phyloP scores from a whole-genome alignment of 1,140 invertebrate genomes.

The Temnothorax longispinosus region DNA sequence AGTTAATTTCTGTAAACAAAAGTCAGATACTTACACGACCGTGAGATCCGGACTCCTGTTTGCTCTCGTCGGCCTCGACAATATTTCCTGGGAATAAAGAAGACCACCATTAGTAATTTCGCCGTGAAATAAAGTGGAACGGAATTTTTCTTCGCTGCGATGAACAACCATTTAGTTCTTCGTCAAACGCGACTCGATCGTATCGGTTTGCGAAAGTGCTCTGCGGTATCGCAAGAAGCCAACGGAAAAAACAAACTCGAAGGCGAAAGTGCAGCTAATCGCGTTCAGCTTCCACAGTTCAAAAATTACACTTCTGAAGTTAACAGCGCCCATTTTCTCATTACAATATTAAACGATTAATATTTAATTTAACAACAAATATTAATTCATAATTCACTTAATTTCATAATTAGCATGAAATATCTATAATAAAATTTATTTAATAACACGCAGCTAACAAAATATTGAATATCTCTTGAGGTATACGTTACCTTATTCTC shows the following conservation, averaged over 20 bases:
- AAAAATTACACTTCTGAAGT: background rate
- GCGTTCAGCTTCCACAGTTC: background rate
- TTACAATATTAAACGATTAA: background rate
- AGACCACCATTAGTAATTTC: conserved; percentile 23
- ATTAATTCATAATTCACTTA: background rate
- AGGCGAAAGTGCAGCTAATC: conserved; percentile 28
- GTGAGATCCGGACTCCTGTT: conserved; percentile 78
- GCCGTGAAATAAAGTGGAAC: conserved; percentile 45
- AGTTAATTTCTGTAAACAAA: conserved; percentile 11
- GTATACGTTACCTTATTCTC: conserved; percentile 70
- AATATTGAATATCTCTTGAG: background rate
- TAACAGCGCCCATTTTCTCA: background rate
- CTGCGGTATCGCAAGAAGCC: conserved; percentile 6
- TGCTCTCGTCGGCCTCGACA: conserved; percentile 73
- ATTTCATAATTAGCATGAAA: no score
- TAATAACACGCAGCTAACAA: background rate
- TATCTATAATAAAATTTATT: background rate
- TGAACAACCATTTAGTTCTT: conserved; percentile 28
- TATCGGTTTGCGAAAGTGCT: conserved; percentile 34
- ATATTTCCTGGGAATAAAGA: conserved; percentile 68
- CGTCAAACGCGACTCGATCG: background rate
- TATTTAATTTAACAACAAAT: background rate
- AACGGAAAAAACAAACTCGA: background rate
- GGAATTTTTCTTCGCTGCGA: conserved; percentile 7
- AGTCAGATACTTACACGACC: conserved; percentile 78